Evolutionary conservation across 1,140 invertebrate genomes (phyloP).

Genomic region (Sminthurinus signatus): DNA sequence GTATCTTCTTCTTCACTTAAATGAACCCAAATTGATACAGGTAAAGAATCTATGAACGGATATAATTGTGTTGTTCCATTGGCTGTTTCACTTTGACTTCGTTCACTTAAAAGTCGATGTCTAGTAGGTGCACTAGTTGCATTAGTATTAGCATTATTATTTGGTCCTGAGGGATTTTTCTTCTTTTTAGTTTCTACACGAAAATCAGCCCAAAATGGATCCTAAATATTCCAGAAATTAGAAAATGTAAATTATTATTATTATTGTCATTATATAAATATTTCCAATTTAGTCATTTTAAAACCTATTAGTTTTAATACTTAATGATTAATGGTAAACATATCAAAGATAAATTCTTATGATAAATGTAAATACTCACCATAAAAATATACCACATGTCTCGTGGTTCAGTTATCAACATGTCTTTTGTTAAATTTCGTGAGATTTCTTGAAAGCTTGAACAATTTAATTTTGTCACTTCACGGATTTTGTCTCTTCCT

Average conservation of each 20-base stretch:
- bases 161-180: not conserved
- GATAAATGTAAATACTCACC: no score
- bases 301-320: no score
- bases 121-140: no score
- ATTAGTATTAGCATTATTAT: no score
- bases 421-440: slow-evolving; percentile 52
- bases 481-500: slow-evolving; percentile 41
- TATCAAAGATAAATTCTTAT: no score
- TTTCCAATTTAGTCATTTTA: no score
- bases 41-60: slow-evolving; percentile 84
- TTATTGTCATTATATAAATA: no score
- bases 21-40: slow-evolving; percentile 71
- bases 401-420: slow-evolving; percentile 73
- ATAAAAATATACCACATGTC: slow-evolving; percentile 80
- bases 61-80: slow-evolving; percentile 45
- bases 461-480: slow-evolving; percentile 14
- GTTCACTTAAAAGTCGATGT: not conserved
- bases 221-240: no score
- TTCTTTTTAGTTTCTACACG: slow-evolving; percentile 46
- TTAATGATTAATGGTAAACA: no score
- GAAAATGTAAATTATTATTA: no score
- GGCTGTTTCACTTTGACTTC: not conserved
- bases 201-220: slow-evolving; percentile 91
- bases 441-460: slow-evolving; percentile 28
- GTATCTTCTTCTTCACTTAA: slow-evolving; percentile 19